phyloP scores from a whole-genome alignment of 2,113 vertebrate species.

The Salminus brasiliensis region DNA sequence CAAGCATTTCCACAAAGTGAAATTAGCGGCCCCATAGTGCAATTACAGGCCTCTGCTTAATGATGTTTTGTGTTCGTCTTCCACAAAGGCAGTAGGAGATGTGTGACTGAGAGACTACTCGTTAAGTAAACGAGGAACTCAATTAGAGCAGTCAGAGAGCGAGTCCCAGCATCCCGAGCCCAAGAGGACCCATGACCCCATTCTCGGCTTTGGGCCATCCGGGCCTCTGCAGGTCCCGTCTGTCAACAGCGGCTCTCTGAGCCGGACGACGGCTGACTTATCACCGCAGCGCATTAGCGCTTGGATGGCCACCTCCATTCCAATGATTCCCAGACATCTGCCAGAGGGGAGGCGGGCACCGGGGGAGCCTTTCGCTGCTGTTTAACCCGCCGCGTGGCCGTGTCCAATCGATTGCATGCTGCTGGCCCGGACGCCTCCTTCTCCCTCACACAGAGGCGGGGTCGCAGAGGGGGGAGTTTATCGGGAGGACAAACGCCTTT shows the following conservation, averaged over 20 bases:
- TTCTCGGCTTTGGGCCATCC: conserved; percentile 8
- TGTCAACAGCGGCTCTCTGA: neutral
- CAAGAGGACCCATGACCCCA: conserved; percentile 18
- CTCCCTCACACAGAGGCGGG: conserved; percentile 44
- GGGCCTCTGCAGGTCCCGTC: neutral
- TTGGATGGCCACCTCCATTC: conserved; percentile 30
- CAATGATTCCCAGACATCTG: conserved; percentile 59
- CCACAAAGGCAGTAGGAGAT: conserved; percentile 22
- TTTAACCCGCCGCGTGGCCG: conserved; percentile 56
- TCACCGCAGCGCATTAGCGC: conserved; percentile 27
- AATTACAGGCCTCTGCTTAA: conserved; percentile 47
- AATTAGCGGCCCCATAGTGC: conserved; percentile 43
- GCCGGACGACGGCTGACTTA: neutral
- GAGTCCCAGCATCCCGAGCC: conserved; percentile 20
- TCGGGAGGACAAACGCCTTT: conserved; percentile 57
- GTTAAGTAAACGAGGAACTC: conserved; percentile 50
- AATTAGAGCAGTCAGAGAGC: conserved; percentile 43
- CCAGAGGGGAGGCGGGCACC: conserved; percentile 40
- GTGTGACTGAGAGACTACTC: conserved; percentile 6
- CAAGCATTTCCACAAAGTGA: conserved; percentile 35
- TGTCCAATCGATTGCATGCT: conserved; percentile 65
- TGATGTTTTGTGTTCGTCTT: conserved; percentile 47
- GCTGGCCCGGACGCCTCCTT: conserved; percentile 12
- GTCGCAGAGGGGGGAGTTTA: conserved; percentile 51
- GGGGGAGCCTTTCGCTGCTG: conserved; percentile 49